phyloP scores from a whole-genome alignment of 2,113 vertebrate genomes.

The Arvicanthis niloticus region DNA sequence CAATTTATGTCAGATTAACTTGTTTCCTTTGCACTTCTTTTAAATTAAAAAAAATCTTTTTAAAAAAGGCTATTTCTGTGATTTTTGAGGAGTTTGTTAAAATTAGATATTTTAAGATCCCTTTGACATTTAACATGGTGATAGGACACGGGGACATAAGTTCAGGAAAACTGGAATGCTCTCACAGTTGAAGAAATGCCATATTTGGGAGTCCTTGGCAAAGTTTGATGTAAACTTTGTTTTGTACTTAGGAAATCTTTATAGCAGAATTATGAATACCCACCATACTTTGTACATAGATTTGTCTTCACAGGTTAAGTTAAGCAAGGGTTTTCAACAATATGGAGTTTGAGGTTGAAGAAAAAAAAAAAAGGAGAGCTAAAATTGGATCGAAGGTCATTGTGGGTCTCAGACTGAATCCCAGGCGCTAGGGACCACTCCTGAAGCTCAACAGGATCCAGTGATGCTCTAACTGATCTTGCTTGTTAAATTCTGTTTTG shows the following conservation, averaged over 20 bases:
- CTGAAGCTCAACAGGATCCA: not conserved
- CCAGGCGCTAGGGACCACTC: not conserved
- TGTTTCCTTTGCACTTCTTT: too few species aligned
- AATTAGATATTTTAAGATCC: conserved; percentile 76
- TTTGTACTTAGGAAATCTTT: conserved; percentile 62
- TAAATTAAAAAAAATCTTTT: too few species aligned
- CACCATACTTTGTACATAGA: not conserved
- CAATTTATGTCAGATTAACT: too few species aligned
- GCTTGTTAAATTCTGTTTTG: conserved; percentile 6
- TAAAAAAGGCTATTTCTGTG: conserved; percentile 57
- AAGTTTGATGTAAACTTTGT: conserved; percentile 69
- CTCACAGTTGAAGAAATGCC: conserved; percentile 70
- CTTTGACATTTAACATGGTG: conserved; percentile 76
- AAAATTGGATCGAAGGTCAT: not conserved
- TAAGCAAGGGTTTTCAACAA: not conserved
- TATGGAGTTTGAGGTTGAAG: conserved; percentile 4
- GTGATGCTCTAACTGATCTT: not conserved
- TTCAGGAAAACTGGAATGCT: conserved; percentile 76
- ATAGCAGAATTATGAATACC: conserved; percentile 37
- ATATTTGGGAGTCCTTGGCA: conserved; percentile 76
- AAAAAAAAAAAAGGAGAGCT: not conserved
- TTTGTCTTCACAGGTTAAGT: conserved; percentile 17
- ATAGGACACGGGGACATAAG: conserved; percentile 65
- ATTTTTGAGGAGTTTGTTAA: conserved; percentile 69
- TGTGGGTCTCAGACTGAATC: not conserved